Percentiles rank a stretch among this genome's conserved stretches.
Evolutionary conservation across 2,888 invertebrate genomes (phyloP).

Genomic region (Buathra laborator): DNA sequence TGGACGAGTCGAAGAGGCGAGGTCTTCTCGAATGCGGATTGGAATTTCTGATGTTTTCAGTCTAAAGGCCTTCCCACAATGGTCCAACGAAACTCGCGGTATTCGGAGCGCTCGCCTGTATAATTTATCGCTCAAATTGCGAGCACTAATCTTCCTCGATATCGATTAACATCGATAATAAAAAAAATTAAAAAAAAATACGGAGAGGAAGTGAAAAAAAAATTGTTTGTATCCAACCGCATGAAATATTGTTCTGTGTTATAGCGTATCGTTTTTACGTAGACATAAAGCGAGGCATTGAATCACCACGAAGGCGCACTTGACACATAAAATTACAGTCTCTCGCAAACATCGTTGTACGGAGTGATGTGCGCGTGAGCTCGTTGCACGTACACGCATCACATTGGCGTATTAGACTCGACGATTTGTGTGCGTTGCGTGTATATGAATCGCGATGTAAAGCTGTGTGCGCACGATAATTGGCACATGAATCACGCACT

Average conservation of each 20-base stretch:
- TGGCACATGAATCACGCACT: constrained; percentile 82
- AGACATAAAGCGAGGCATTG: constrained; percentile 46
- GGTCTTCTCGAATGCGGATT: constrained; percentile 61
- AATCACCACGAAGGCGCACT: constrained; percentile 56
- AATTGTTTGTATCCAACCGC: constrained; percentile 1
- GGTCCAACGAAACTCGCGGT: constrained; percentile 9
- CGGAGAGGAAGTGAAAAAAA: neutral
- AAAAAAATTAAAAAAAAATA: neutral
- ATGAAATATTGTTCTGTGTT: constrained; percentile 9
- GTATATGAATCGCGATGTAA: constrained; percentile 29
- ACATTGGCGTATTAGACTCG: neutral
- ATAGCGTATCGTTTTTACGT: constrained; percentile 26
- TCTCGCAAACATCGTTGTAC: constrained; percentile 39
- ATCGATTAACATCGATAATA: neutral
- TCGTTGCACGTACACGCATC: constrained; percentile 11
- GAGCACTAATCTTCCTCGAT: neutral
- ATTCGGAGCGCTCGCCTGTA: neutral
- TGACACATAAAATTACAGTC: constrained; percentile 54
- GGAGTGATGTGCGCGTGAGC: neutral
- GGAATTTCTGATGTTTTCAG: constrained; percentile 68
- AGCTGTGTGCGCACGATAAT: constrained; percentile 78
- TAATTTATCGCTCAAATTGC: constrained; percentile 17
- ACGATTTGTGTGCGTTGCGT: neutral
- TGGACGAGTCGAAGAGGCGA: constrained; percentile 56
- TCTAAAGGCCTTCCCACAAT: constrained; percentile 67